Base-by-base conservation (phyloP, 2,113 vertebrate species). In the Sceloporus tristichus region DNA sequence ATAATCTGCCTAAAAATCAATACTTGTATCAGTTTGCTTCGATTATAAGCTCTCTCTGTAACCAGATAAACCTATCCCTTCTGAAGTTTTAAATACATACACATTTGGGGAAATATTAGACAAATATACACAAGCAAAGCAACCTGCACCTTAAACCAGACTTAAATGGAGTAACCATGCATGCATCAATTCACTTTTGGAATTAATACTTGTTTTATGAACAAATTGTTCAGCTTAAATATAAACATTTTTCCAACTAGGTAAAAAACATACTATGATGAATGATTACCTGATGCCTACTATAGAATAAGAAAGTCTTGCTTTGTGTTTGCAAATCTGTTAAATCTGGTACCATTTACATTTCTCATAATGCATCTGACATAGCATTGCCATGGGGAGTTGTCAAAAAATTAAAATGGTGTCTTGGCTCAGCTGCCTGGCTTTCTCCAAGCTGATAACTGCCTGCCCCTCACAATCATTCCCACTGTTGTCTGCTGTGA, bases 1-100 rank as follows among this genome's bases (percentile, higher is more conserved):
- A 38, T 82, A 91, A 84, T 70, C n/a, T 74, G 92, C 94, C 84
- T 86, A 85, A 90, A 86, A 23, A 27, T 59, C 84, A 92, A 90
- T 88, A 91, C 65, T 85, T 73, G 88, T n/a, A 89, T 88, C 91
- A 66, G 70, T 91, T 89, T 77, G 81, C 21, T 56, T 90, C 75
- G 75, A 91, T 89, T 78, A 85, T 42, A 89, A 87, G 5, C 87
- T 88, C 80, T 87, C 79, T 75, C 79, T 87, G 81, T 88, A 87
- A 92, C 82, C 86, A 92, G 90, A 92, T 87, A 87, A 92, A 77
- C 10, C 48, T 80, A 85, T 80, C 6, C 71, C 85, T 9, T 1
- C 62, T 74, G 19, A 89, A 91, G 90, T 88, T 42, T 83, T 81
- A 79, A 88, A 9, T 84, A 83, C 80, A 29, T 66, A 59, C 86